These are phyloP conservation scores for Virgularia gustaviana DNA, from an alignment of 92 coral and sea anemone genomes.

Conservation along the genomic window DNA sequence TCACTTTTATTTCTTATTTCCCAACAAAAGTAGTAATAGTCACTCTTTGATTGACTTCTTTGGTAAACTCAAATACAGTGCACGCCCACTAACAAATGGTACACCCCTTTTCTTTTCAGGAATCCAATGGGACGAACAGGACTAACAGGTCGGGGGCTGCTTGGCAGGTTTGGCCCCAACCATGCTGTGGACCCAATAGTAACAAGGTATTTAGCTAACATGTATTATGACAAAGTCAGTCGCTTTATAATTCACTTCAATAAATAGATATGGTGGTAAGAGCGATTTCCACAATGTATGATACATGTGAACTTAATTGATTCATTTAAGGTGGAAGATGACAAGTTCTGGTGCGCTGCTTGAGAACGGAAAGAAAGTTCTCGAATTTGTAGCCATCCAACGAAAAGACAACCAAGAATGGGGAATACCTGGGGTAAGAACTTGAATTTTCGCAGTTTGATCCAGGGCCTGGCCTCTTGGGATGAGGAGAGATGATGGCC, in stretches of 20 bases:
- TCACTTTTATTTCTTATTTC: too few species aligned
- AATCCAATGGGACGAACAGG: slow-evolving; percentile 99
- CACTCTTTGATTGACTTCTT: too few species aligned
- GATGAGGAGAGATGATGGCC: too few species aligned
- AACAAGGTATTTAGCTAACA: slow-evolving; percentile 50
- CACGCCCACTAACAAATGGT: too few species aligned
- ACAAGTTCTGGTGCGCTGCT: slow-evolving; percentile 88
- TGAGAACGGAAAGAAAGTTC: slow-evolving; percentile 82
- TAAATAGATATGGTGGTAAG: neutral
- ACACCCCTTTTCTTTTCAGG: too few species aligned
- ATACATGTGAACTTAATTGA: too few species aligned
- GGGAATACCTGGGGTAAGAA: slow-evolving; percentile 97
- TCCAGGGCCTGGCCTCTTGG: too few species aligned
- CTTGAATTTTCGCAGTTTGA: too few species aligned
- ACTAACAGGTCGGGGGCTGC: slow-evolving; percentile 76
- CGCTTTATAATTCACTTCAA: neutral
- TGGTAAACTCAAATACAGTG: too few species aligned
- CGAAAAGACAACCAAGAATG: slow-evolving; percentile 90
- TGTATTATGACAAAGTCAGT: neutral
- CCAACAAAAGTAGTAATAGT: too few species aligned
- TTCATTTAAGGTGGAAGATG: slow-evolving; percentile 77
- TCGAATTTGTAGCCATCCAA: slow-evolving; percentile 90
- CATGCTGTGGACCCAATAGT: slow-evolving; percentile 99
- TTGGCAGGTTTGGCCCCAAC: slow-evolving; percentile 95
- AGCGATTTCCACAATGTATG: too few species aligned